Evolutionary conservation across 92 coral and sea anemone genomes (phyloP).

Genomic region (Palythoa grandiflora): DNA sequence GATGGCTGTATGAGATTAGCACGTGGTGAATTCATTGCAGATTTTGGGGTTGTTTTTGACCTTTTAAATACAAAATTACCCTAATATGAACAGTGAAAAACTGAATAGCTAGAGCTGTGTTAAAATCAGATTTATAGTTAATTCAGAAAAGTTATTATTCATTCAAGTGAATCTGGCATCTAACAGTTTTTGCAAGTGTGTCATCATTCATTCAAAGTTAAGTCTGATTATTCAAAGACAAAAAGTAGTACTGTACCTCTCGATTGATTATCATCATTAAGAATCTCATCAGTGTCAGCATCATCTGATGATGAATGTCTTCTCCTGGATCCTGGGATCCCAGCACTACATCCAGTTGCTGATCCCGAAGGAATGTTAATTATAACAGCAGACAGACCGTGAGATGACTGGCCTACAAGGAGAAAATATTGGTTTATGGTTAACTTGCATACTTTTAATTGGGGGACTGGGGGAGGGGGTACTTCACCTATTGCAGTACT

Average conservation of each 20-base stretch:
- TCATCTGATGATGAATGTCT: slow-evolving; percentile 46
- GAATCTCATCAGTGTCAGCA: slow-evolving; percentile 34
- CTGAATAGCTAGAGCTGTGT: background rate
- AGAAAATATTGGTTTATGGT: background rate
- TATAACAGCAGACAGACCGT: slow-evolving; percentile 6
- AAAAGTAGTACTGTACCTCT: background rate
- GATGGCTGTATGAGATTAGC: too few species aligned
- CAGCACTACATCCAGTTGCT: background rate
- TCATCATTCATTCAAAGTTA: background rate
- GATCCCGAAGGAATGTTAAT: slow-evolving; percentile 38
- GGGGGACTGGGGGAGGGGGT: too few species aligned
- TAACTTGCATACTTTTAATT: background rate
- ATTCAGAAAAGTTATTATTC: too few species aligned
- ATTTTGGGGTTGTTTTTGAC: too few species aligned
- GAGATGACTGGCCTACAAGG: slow-evolving; percentile 10
- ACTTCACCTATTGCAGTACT: too few species aligned
- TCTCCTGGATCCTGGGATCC: background rate
- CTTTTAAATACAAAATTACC: too few species aligned
- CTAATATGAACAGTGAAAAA: too few species aligned
- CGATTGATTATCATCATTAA: slow-evolving; percentile 9
- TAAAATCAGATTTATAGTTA: too few species aligned
- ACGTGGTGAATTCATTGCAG: too few species aligned
- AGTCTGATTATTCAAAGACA: background rate
- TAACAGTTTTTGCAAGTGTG: background rate
- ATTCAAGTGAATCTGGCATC: too few species aligned